These are phyloP conservation scores for Enteromius afrohamiltoni DNA, from an alignment of 2,797 vertebrate genomes.

Conservation along the genomic window DNA sequence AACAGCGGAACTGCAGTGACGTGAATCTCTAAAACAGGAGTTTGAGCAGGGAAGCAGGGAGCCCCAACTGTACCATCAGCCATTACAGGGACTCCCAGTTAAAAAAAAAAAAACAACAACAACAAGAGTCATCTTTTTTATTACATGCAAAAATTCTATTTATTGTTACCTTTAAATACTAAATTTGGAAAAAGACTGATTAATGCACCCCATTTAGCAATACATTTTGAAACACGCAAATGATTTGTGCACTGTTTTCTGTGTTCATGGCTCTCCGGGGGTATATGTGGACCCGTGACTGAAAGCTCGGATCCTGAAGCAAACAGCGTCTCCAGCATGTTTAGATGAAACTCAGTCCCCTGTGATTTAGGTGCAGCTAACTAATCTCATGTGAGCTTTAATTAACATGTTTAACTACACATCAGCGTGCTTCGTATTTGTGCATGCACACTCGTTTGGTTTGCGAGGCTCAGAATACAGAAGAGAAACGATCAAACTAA, in stretches of 20 bases:
- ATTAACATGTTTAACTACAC: conserved; percentile 9
- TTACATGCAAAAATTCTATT: background rate
- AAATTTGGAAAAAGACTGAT: background rate
- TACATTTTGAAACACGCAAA: background rate
- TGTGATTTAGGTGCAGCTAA: conserved; percentile 5
- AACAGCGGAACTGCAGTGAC: conserved; percentile 28
- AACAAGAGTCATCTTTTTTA: no score
- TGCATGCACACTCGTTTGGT: background rate
- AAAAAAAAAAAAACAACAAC: no score
- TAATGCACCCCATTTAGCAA: background rate
- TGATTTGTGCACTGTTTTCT: background rate
- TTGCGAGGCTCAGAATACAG: background rate
- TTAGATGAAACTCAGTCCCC: conserved; percentile 10
- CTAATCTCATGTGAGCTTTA: conserved; percentile 32
- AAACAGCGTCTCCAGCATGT: background rate
- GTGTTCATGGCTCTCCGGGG: background rate
- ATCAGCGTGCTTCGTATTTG: conserved; percentile 24
- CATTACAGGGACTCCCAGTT: background rate
- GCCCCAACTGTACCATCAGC: background rate
- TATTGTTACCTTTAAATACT: background rate
- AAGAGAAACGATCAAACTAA: background rate
- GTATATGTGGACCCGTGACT: background rate
- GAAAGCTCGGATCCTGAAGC: background rate
- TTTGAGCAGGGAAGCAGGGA: background rate
- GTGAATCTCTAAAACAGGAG: background rate